These are phyloP conservation scores for Pentalonia nigronervosa DNA, from an alignment of 1,140 invertebrate genomes.

Conservation along the genomic window DNA sequence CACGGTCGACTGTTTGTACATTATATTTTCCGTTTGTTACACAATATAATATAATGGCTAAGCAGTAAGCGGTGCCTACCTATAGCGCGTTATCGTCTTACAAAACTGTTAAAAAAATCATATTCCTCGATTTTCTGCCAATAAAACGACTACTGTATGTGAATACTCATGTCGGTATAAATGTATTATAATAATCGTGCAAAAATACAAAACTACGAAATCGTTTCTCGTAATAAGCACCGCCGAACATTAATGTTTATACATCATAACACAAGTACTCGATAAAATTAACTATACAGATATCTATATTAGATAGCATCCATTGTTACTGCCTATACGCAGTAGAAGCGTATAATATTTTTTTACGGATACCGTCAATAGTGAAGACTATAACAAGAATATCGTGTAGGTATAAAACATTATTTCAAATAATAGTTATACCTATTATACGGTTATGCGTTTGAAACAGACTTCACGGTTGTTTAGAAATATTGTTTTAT, in stretches of 20 bases:
- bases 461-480: not conserved
- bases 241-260: not conserved
- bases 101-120: not conserved
- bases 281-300: not conserved
- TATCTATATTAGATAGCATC: too few species aligned
- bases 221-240: not conserved
- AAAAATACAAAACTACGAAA: not conserved
- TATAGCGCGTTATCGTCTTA: not conserved
- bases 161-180: not conserved
- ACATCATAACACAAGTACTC: not conserved
- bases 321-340: not conserved
- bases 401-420: not conserved
- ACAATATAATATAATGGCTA: not conserved
- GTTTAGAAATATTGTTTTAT: constrained; percentile 18
- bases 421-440: not conserved
- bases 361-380: not conserved
- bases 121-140: not conserved
- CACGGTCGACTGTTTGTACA: not conserved
- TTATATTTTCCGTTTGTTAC: not conserved
- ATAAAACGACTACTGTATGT: not conserved
- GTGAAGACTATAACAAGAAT: not conserved
- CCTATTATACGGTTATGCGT: not conserved
- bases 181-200: not conserved
- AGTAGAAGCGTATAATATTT: not conserved
- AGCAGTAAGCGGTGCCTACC: not conserved